Conservation (phyloP, 2,888 invertebrate genomes). For the Orthosia gothica region DNA sequence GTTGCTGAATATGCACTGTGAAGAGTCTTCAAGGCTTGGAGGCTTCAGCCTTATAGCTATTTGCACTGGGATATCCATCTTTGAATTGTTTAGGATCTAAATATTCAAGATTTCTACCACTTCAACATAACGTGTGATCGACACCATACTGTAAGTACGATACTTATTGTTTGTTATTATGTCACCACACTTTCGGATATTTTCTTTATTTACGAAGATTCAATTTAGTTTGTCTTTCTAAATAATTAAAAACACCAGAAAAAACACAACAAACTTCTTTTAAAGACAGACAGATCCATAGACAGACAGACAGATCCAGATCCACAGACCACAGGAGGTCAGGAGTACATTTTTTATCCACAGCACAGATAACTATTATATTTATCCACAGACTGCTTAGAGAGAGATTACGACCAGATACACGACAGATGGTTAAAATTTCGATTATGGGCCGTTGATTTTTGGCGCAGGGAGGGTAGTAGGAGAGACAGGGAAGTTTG, state of each 20-base stretch:
- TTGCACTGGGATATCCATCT: slow-evolving; percentile 94
- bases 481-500: too few relatives aligned
- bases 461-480: too few relatives aligned
- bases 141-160: slow-evolving; percentile 2
- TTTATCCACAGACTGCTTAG: too few relatives aligned
- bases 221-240: slow-evolving; percentile 7
- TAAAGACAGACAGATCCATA: too few relatives aligned
- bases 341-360: too few relatives aligned
- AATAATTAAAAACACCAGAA: slow-evolving; percentile 12
- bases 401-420: too few relatives aligned
- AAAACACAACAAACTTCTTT: slow-evolving; percentile 22
- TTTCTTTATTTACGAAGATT: background rate
- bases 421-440: too few relatives aligned
- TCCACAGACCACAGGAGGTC: too few relatives aligned
- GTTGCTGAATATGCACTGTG: slow-evolving; percentile 92
- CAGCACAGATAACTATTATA: too few relatives aligned
- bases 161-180: slow-evolving; percentile 3
- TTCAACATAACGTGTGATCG: background rate
- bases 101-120: background rate
- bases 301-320: too few relatives aligned
- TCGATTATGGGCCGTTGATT: too few relatives aligned
- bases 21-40: slow-evolving; percentile 90
- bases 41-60: slow-evolving; percentile 93
- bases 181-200: background rate
- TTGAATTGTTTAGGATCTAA: slow-evolving; percentile 42